phyloP scores from a whole-genome alignment of 2,888 invertebrate species.

The Taenaris catops region DNA sequence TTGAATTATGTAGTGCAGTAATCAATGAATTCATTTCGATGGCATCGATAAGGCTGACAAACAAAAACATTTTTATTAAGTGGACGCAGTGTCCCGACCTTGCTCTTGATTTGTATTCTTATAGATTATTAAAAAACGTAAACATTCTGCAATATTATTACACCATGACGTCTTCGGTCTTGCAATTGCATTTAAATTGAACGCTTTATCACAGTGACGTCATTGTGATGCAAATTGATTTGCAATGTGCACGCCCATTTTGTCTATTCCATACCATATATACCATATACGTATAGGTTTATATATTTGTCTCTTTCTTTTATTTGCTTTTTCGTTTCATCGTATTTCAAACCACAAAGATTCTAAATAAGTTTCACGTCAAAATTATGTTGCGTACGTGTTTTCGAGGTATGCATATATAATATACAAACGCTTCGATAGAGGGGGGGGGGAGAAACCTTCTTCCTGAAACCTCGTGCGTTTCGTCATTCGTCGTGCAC shows the following conservation, averaged over 20 bases:
- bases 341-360: no score
- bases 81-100: constrained; percentile 20
- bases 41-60: constrained; percentile 1
- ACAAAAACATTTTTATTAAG: constrained; percentile 25
- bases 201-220: constrained; percentile 11
- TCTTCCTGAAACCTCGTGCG: constrained; percentile 14
- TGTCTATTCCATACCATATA: no score
- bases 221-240: constrained; percentile 5
- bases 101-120: constrained; percentile 25
- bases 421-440: no score
- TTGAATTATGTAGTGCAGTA: no score
- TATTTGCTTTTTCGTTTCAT: no score
- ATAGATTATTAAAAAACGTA: constrained; percentile 7
- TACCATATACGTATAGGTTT: no score
- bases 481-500: constrained; percentile 17
- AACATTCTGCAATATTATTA: constrained; percentile 5
- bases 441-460: no score
- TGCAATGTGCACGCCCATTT: constrained; percentile 1
- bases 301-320: no score
- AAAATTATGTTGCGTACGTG: no score
- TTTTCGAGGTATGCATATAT: no score
- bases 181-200: constrained; percentile 17
- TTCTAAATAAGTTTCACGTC: no score
- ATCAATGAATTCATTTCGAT: not conserved
- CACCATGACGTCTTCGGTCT: constrained; percentile 16